Evolutionary conservation across 2,888 invertebrate genomes (phyloP).

Genomic region (Nomada ferruginata): DNA sequence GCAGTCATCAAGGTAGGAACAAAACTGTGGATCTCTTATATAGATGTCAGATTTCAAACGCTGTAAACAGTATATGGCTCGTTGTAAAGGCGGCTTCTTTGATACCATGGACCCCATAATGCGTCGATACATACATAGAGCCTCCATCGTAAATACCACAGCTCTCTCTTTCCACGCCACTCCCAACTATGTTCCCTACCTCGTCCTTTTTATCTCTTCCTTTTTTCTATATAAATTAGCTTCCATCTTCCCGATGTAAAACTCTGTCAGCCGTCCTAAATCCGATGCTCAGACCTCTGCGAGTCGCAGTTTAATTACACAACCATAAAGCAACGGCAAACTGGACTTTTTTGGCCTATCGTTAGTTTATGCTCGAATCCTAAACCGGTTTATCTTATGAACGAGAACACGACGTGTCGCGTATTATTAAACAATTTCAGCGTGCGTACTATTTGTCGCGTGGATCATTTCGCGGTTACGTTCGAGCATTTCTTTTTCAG

Average conservation of each 20-base stretch:
- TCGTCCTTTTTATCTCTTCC: conserved; percentile 44
- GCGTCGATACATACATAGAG: conserved; percentile 72
- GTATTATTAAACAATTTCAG: too few relatives aligned
- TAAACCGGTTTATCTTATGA: conserved; percentile 28
- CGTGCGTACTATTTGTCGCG: too few relatives aligned
- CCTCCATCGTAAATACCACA: conserved; percentile 79
- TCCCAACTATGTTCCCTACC: conserved; percentile 38
- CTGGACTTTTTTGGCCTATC: conserved; percentile 47
- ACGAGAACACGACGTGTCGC: background rate
- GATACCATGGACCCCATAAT: conserved; percentile 73
- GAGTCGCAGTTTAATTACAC: conserved; percentile 72
- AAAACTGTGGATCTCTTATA: conserved; percentile 71
- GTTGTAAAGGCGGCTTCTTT: conserved; percentile 81
- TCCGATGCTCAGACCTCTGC: conserved; percentile 35
- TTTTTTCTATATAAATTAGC: conserved; percentile 70
- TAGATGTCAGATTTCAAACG: conserved; percentile 82
- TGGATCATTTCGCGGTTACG: too few relatives aligned
- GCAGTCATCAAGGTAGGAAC: conserved; percentile 37
- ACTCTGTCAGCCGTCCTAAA: conserved; percentile 58
- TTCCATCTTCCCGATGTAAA: conserved; percentile 59
- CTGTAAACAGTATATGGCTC: conserved; percentile 81
- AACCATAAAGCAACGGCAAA: conserved; percentile 67
- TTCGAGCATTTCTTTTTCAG: too few relatives aligned
- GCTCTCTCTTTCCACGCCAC: conserved; percentile 49
- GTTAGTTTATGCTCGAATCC: conserved; percentile 28